Conservation (phyloP, 2,797 vertebrate species). For the Schizopygopsis malacanthus region DNA sequence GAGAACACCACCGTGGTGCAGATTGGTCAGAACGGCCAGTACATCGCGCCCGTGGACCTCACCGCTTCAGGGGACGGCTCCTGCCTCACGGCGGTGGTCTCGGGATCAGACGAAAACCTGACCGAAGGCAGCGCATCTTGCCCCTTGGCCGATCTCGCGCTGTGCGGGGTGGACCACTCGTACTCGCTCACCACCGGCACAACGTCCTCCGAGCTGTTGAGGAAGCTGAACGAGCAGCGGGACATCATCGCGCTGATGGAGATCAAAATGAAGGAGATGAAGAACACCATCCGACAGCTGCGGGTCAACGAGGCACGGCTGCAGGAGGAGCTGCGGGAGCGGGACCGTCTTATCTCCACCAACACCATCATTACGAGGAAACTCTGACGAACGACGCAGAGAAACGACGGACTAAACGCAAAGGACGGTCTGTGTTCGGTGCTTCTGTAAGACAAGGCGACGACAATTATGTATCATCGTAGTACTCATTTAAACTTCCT, state of each 20-base stretch:
- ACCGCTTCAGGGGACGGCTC: conserved; percentile 79
- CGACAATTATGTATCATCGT: conserved; percentile 35
- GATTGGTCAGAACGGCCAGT: conserved; percentile 79
- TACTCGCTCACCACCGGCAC: conserved; percentile 95
- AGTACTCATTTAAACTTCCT: conserved; percentile 31
- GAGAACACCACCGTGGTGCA: conserved; percentile 75
- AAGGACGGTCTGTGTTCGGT: not conserved
- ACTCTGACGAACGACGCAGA: conserved; percentile 64
- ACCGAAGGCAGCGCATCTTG: conserved; percentile 28
- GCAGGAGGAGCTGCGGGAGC: conserved; percentile 92
- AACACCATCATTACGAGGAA: conserved; percentile 79
- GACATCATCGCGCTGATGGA: conserved; percentile 98
- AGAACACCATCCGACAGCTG: conserved; percentile 92
- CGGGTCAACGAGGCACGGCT: conserved; percentile 89
- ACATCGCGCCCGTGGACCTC: conserved; percentile 86
- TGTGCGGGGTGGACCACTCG: conserved; percentile 87
- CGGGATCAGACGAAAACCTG: conserved; percentile 61
- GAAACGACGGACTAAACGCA: not conserved
- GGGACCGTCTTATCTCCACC: conserved; percentile 80
- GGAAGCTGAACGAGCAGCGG: conserved; percentile 95
- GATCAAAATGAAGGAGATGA: conserved; percentile 99
- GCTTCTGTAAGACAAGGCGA: conserved; percentile 33
- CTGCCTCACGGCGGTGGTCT: conserved; percentile 62
- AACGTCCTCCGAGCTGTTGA: conserved; percentile 91
- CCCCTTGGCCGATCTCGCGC: conserved; percentile 57